Conservation (phyloP, 2,797 vertebrate species). For the Parotocinclus haroldoi region DNA sequence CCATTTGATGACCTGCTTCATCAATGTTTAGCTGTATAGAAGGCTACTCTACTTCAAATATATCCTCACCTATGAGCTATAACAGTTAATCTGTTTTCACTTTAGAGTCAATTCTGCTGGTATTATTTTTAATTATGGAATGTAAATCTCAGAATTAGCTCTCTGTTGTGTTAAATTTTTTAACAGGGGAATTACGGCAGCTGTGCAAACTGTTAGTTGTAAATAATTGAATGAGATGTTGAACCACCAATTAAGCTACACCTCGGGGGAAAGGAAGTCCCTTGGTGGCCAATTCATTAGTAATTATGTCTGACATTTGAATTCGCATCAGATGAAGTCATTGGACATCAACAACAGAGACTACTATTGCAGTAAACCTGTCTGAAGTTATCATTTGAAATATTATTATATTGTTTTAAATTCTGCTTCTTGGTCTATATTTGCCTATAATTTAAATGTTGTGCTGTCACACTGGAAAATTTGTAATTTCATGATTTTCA, state of each 20-base stretch:
- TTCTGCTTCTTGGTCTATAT: no score
- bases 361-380: not conserved
- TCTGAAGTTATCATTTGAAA: not conserved
- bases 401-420: no score
- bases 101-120: slow-evolving; percentile 35
- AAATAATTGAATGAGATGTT: slow-evolving; percentile 74
- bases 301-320: slow-evolving; percentile 73
- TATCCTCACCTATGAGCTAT: no score
- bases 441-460: no score
- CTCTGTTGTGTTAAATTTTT: slow-evolving; percentile 53
- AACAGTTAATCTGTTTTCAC: no score
- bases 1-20: no score
- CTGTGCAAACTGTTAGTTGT: slow-evolving; percentile 55
- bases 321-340: slow-evolving; percentile 45
- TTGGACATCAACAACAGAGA: slow-evolving; percentile 31
- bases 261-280: slow-evolving; percentile 66
- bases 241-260: slow-evolving; percentile 69
- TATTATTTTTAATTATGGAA: slow-evolving; percentile 49
- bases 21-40: no score
- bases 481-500: no score
- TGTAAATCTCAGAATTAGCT: slow-evolving; percentile 29
- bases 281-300: slow-evolving; percentile 67
- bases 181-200: slow-evolving; percentile 36
- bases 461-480: no score
- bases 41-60: no score